phyloP scores from a whole-genome alignment of 2,888 invertebrate species.

The Campoplex nolae region DNA sequence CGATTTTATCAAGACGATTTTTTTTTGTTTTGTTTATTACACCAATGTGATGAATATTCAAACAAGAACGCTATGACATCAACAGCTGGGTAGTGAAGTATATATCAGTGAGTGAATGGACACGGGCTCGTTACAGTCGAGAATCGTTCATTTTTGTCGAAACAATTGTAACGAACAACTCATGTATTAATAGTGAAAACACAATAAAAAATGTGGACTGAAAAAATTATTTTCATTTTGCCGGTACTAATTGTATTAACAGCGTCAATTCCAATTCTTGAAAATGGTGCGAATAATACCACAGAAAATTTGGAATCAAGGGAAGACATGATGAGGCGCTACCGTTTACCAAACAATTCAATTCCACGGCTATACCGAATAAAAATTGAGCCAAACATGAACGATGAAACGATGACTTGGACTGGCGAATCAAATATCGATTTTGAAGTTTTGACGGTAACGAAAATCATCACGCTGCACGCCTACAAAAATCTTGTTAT shows the following conservation, averaged over 20 bases:
- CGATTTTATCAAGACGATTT: not conserved
- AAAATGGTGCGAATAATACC: not conserved
- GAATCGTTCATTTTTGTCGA: not conserved
- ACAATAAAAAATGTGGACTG: not conserved
- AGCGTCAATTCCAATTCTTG: not conserved
- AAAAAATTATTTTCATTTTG: constrained; percentile 9
- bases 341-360: constrained; percentile 86
- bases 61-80: not conserved
- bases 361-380: constrained; percentile 86
- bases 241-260: constrained; percentile 17
- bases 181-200: not conserved
- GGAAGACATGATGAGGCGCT: constrained; percentile 72
- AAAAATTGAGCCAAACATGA: constrained; percentile 85
- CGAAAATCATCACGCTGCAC: constrained; percentile 62
- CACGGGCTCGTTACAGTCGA: not conserved
- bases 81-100: not conserved
- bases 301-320: not conserved
- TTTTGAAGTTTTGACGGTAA: constrained; percentile 67
- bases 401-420: constrained; percentile 76
- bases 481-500: constrained; percentile 57
- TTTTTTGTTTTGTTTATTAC: constrained; percentile 3
- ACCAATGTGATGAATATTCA: constrained; percentile 25
- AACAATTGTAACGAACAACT: not conserved
- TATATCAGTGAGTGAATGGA: constrained; percentile 2
- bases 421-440: constrained; percentile 69